Evolutionary conservation across 2,797 vertebrate genomes (phyloP), one percentile per base, ranked within the genome.

Genomic region (Onychomys leucogaster): DNA sequence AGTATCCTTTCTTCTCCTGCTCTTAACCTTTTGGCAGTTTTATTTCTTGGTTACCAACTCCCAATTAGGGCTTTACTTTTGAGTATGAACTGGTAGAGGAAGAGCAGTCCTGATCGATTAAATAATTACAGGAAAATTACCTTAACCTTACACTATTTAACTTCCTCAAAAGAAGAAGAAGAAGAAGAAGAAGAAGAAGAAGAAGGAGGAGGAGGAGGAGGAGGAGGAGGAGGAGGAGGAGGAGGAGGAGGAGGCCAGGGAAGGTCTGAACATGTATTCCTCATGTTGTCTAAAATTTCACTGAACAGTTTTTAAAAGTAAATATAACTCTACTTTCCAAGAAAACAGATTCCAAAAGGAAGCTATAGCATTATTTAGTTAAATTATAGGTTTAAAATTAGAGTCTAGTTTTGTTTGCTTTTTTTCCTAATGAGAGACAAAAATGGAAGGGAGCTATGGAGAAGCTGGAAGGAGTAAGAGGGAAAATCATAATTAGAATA

Each of bases 321-420:
- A 95, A 67, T 96, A 90, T 85, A 97, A 96, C 83, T 91, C 98
- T 94, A 89, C 88, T 96, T 91, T 97, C 43, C 81, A 95, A 97
- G 90, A 96, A 97, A 91, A 94, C 96, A 83, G 89, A 97, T 97
- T 98, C 82, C 93, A 91, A 92, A 98, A 87, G 80, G 77, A 98
- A 98, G 97, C 97, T 97, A 46, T 83, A 90, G 71, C 96, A 82
- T 8, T 95, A 91, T 96, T 69, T 29, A n/a, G 32, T 73, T 88
- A 78, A 84, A 82, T 55, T 93, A 21, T 87, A 84, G 55, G 88
- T 78, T 71, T 46, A 84, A 76, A 93, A 95, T 85, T 95, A 32
- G n/a, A 52, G 21, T n/a, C 63, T 52, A 13, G 32, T 52, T 52
- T n/a, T n/a, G n/a, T n/a, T n/a, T n/a, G n/a, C n/a, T n/a, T n/a